These are phyloP conservation scores for Lepisosteus osseus DNA, from an alignment of 2,113 vertebrate species.

Conservation along the genomic window DNA sequence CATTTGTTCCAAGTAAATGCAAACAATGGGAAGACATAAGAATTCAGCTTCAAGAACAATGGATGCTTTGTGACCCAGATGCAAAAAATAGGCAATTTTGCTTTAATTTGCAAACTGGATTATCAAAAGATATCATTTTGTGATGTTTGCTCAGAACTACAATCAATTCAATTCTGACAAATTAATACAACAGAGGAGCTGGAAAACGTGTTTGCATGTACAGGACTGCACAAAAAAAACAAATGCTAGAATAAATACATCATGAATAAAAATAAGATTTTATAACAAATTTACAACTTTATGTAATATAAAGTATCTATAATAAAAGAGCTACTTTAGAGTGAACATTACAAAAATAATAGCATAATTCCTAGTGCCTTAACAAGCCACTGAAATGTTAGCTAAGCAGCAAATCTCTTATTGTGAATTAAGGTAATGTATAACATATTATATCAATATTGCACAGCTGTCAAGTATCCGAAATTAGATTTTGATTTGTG, in stretches of 20 bases:
- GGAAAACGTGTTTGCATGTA: too few relatives aligned
- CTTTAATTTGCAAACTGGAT: too few relatives aligned
- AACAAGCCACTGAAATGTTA: constrained; percentile 29
- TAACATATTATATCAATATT: constrained; percentile 69
- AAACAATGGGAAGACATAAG: too few relatives aligned
- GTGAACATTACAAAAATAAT: constrained; percentile 50
- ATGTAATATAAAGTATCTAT: constrained; percentile 47
- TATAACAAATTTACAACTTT: constrained; percentile 51
- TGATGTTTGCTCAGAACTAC: too few relatives aligned
- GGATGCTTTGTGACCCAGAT: too few relatives aligned
- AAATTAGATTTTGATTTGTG: constrained; percentile 92
- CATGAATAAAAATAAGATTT: constrained; percentile 26
- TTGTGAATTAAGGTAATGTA: constrained; percentile 65
- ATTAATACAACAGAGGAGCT: too few relatives aligned
- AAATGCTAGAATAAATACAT: neutral
- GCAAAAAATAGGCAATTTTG: too few relatives aligned
- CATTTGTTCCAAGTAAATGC: too few relatives aligned
- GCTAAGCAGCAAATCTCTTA: constrained; percentile 28
- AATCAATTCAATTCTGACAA: too few relatives aligned
- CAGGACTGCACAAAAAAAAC: too few relatives aligned
- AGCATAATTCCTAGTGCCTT: constrained; percentile 32
- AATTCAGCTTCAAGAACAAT: too few relatives aligned
- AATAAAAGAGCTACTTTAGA: constrained; percentile 59
- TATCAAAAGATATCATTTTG: too few relatives aligned
- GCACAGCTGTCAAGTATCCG: constrained; percentile 72